Base-by-base conservation (phyloP, 2,113 vertebrate species). In the Thalassoma bifasciatum region DNA sequence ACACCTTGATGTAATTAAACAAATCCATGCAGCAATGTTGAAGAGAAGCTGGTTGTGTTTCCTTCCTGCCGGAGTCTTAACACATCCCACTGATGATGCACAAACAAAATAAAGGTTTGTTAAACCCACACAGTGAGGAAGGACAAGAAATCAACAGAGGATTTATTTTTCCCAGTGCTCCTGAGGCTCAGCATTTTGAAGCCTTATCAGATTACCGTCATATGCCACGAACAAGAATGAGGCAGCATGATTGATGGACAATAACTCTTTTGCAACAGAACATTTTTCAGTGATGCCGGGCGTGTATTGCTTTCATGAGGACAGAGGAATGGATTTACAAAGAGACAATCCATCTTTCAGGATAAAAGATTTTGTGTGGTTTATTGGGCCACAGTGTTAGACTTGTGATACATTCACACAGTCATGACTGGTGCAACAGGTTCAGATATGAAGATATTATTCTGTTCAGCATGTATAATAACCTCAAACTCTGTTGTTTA, bases 1-100 rank as follows among this genome's bases (percentile, higher is more conserved):
- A 57, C 72, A 72, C 36, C 68, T 71, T 68, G 47, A 87, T 79
- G 65, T 17, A 58, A 82, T 80, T 75, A 40, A 78, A 66, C 24
- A 69, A 46, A 81, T 71, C 46, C 2, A 13, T 42, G 19, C 58
- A 47, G 4, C 0, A 1, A 78, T 46, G 56, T 30, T 66, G 60
- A 84, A 16, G 30, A 46, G 51, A 10, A 2, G 34, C 40, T 44
- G 42, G 56, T 75, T 9, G 6, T 50, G 19, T 66, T 82, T 71
- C 49, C 62, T 75, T 66, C 61, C 66, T 63, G 26, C 13, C 37
- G 51, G 11, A 53, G 44, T 54, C 24, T 21, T 23, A 23, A 57
- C 13, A 13, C 10, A 58, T 58, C 54, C 49, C 34, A 49, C 53
- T 53, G 58, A 79, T 61, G 72, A 46, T 30, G 46, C 60, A 47